Base-by-base conservation (phyloP, 2,888 invertebrate genomes). In the Ormia ochracea region DNA sequence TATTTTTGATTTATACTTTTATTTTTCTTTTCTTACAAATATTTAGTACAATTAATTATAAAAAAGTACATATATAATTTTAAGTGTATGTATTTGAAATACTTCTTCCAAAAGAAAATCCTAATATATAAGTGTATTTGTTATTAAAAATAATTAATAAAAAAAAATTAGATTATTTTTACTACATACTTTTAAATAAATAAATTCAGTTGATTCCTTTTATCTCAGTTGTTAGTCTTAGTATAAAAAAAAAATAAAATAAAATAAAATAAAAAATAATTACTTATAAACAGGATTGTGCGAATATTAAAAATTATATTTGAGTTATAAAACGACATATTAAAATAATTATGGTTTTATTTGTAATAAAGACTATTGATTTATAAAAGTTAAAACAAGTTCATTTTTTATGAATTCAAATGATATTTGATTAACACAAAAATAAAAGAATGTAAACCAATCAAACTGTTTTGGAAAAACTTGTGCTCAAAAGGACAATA, bases 201-300 rank as follows among this genome's bases (percentile, higher is more conserved):
- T 17, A 31, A 41, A 33, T 45, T 73, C 54, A 63, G 28, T 74
- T 74, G 66, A 66, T 74, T 74, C 58, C 74, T 74, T 59, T 50
- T 31, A 45, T 66, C 66, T 59, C 66, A 66, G 65, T 74, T 72
- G 41, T 7, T 74, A 74, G 50, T 50, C 21, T 31, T 56, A 73
- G 48, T 45, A 21, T 58, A 38, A 23, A 36, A 17, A 9, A 28
- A 21, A 10, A 31, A 23, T 14, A 31, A 45, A 3, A 41, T 43
- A 12, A 56, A 38, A 14, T 19, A 28, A 28, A 6, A 41, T 48
- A 48, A 1, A 23, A 21, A 5, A 52, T n/a, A n/a, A n/a, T n/a
- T n/a, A n/a, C n/a, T n/a, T n/a, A n/a, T n/a, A n/a, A n/a, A n/a
- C n/a, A n/a, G n/a, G n/a, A n/a, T n/a, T n/a, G n/a, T 72, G 50